A percentile compares a stretch with the other conserved stretches of the same genome.
Conservation (phyloP, 2,888 invertebrate genomes). For the Eristalinus sepulchralis region DNA sequence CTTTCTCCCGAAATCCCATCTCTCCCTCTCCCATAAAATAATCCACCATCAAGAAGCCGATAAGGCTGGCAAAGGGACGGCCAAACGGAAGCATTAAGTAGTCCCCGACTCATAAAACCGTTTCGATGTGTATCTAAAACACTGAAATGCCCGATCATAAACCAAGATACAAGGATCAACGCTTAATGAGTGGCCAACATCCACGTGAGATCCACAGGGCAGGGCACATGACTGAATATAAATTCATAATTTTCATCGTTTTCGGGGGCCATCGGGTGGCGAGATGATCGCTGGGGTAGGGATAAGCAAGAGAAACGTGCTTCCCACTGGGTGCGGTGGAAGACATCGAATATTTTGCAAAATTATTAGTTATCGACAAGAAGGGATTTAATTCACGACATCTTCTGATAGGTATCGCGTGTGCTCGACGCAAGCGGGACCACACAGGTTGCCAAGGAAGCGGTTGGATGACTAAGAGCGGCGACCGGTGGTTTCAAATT, state of each 20-base stretch:
- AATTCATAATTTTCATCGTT: neutral
- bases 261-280: neutral
- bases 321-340: neutral
- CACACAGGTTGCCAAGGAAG: neutral
- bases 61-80: neutral
- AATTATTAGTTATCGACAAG: neutral
- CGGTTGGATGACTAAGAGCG: no score
- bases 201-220: neutral
- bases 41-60: neutral
- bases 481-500: no score
- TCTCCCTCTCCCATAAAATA: constrained; percentile 4
- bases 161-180: neutral
- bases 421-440: neutral
- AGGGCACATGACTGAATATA: neutral
- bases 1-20: constrained; percentile 7
- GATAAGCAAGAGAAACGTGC: neutral
- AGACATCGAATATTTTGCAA: neutral
- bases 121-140: neutral
- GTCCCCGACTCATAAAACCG: neutral
- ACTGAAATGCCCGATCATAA: neutral
- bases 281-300: neutral
- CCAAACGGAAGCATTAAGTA: neutral
- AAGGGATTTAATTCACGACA: neutral
- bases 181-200: neutral
- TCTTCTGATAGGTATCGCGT: neutral